A percentile compares a stretch with the other conserved stretches of the same genome.
These are phyloP conservation scores for Anguilla obscura DNA, from an alignment of 2,797 vertebrate genomes.

Conservation along the genomic window DNA sequence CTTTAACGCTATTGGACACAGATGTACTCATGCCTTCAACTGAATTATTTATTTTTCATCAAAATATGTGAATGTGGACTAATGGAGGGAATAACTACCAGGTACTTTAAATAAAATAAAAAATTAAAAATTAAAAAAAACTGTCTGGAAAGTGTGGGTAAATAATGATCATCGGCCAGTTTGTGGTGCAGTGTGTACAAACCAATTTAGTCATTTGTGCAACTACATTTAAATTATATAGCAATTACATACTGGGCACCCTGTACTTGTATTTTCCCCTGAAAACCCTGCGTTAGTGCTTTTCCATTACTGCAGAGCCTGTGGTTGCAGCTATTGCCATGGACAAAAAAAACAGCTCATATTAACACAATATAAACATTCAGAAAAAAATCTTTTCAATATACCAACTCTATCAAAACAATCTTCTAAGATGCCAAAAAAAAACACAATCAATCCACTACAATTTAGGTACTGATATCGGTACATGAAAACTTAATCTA, in stretches of 20 bases:
- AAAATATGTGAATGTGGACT: not conserved
- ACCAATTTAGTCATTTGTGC: not conserved
- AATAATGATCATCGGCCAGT: not conserved
- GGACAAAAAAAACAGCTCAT: not conserved
- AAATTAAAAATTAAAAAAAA: not conserved
- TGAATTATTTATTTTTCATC: not conserved
- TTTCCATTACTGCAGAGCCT: not conserved
- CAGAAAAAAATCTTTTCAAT: not conserved
- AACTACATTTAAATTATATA: not conserved
- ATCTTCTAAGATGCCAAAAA: not conserved
- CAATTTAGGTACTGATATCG: not conserved
- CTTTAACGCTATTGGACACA: not conserved
- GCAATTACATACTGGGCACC: not conserved
- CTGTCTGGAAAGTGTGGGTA: not conserved
- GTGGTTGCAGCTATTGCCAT: not conserved
- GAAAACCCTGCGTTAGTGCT: not conserved
- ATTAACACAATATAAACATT: not conserved
- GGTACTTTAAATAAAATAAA: not conserved
- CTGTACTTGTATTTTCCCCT: not conserved
- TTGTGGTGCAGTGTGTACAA: not conserved
- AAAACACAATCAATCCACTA: not conserved
- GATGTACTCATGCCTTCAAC: not conserved
- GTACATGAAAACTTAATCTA: not conserved
- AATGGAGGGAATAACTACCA: not conserved
- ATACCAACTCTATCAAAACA: not conserved